A percentile compares a stretch with the other conserved stretches of the same genome.
Evolutionary conservation across 2,888 invertebrate species (phyloP).

Genomic region (Zaprionus obscuricornis): DNA sequence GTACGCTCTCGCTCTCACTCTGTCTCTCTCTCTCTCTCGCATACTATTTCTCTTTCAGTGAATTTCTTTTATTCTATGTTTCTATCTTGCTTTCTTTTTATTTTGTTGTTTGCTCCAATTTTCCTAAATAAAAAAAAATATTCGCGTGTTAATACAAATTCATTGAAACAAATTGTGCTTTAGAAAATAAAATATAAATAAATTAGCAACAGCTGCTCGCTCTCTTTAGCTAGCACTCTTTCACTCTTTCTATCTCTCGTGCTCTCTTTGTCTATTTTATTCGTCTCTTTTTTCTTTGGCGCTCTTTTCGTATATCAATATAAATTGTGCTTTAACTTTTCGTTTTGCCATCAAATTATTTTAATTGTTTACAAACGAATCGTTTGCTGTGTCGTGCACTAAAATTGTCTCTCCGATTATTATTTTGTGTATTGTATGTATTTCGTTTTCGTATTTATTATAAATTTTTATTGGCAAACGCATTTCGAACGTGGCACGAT

Average conservation of each 20-base stretch:
- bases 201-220: slow-evolving; percentile 37
- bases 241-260: slow-evolving; percentile 14
- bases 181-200: slow-evolving; percentile 51
- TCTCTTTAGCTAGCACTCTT: slow-evolving; percentile 21
- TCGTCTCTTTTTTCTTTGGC: slow-evolving; percentile 13
- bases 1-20: slow-evolving; percentile 6
- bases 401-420: slow-evolving; percentile 39
- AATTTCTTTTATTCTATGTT: too few relatives aligned
- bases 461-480: slow-evolving; percentile 66
- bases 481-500: slow-evolving; percentile 40
- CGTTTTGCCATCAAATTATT: slow-evolving; percentile 58
- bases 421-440: slow-evolving; percentile 26
- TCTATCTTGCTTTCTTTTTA: neutral
- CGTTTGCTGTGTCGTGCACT: slow-evolving; percentile 52
- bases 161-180: slow-evolving; percentile 33
- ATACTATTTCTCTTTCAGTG: too few relatives aligned
- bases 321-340: slow-evolving; percentile 34
- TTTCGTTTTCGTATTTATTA: slow-evolving; percentile 54
- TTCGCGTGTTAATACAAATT: slow-evolving; percentile 40
- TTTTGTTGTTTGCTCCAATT: slow-evolving; percentile 39
- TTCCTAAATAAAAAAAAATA: slow-evolving; percentile 22
- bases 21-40: slow-evolving; percentile 4
- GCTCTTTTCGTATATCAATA: slow-evolving; percentile 35
- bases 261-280: neutral
- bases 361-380: slow-evolving; percentile 72